Base-by-base conservation (phyloP, 2,888 invertebrate species). In the Phortica okadai region DNA sequence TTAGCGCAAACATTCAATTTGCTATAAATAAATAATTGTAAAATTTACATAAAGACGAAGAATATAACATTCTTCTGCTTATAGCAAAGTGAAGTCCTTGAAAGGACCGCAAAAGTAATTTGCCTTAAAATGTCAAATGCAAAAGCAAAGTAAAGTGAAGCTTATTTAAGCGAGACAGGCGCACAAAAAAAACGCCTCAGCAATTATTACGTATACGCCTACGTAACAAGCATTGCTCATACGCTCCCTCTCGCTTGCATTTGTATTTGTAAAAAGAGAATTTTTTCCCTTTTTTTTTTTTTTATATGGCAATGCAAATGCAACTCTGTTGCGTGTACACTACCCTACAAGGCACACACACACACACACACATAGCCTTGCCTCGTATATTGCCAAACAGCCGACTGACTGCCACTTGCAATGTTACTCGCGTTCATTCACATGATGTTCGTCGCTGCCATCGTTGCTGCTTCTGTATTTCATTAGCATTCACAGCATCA, bases 341-440 rank as follows among this genome's bases (percentile, higher is more conserved):
- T 33, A 33, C 33, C 33, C 45, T 56, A 72, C 56, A 33, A n/a
- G 2, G 25, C 7, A 16, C 8, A 50, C 50, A 70, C 11, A 14
- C 67, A 44, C 44, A n/a, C 21, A 16, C 25, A 62, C 25, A 62
- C 25, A 50, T 1, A 11, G 50, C 50, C 50, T 50, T 8, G 14
- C 50, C 14, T 8, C 3, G 21, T 21, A 21, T 21, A 0, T 21
- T 21, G 21, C 21, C 21, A 21, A 21, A 21, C 21, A 21, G 21
- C 14, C 6, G 50, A 3, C 50, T 67, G 14, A 64, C 67, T 67
- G 44, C 67, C n/a, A 67, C 33, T 41, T 70, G 50, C 45, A 72
- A 72, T 72, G 33, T 72, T 72, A 72, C 25, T 50, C 70, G 76
- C 79, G 79, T 82, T 82, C 80, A 82, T 82, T 82, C 79, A 82